These are phyloP conservation scores for Seira musarum DNA, from an alignment of 2,888 invertebrate species.

Conservation along the genomic window DNA sequence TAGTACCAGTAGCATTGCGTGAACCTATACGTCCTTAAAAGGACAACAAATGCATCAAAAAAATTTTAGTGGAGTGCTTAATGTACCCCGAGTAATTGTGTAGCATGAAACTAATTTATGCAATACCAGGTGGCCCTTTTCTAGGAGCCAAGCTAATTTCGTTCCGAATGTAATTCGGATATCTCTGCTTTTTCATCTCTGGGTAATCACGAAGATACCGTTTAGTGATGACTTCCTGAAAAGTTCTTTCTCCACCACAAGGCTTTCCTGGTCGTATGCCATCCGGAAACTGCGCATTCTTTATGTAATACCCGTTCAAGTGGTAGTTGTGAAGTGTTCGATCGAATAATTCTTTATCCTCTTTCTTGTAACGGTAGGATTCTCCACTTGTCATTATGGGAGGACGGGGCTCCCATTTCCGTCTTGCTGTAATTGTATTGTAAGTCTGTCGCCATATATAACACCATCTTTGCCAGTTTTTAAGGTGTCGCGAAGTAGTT, in stretches of 20 bases:
- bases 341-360: conserved; percentile 45
- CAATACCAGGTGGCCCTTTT: conserved; percentile 7
- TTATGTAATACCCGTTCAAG: conserved; percentile 35
- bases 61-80: no score
- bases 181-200: conserved; percentile 40
- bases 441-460: conserved; percentile 48
- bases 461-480: conserved; percentile 51
- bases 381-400: conserved; percentile 49
- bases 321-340: conserved; percentile 37
- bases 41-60: no score
- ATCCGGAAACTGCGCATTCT: conserved; percentile 32
- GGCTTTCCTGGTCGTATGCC: conserved; percentile 21
- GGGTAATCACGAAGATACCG: conserved; percentile 34
- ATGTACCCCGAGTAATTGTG: no score
- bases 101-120: no score
- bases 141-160: conserved; percentile 39
- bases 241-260: not conserved
- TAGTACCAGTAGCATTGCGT: no score
- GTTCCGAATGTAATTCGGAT: conserved; percentile 37
- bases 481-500: conserved; percentile 24
- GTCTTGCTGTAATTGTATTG: conserved; percentile 17
- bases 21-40: no score
- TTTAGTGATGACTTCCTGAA: conserved; percentile 37
- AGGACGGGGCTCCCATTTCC: conserved; percentile 17
- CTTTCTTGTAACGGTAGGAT: conserved; percentile 21